phyloP scores from a whole-genome alignment of 2,797 vertebrate species.

The Typhlichthys subterraneus region DNA sequence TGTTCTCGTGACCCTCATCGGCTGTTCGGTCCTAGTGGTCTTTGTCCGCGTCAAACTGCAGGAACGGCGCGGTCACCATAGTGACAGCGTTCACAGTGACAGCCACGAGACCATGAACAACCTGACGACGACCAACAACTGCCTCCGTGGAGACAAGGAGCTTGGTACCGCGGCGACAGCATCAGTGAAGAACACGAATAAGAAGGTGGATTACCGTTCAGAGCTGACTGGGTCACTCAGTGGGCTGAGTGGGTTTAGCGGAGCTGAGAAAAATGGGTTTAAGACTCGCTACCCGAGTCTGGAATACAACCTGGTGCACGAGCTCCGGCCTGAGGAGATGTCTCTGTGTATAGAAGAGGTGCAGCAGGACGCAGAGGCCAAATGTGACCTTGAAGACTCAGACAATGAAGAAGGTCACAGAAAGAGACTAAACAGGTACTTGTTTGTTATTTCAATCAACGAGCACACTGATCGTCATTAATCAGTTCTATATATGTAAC shows the following conservation, averaged over 20 bases:
- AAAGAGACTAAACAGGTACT: constrained; percentile 87
- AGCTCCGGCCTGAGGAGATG: constrained; percentile 85
- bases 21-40: constrained; percentile 87
- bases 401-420: constrained; percentile 83
- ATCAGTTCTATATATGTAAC: too few species aligned
- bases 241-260: constrained; percentile 61
- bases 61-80: constrained; percentile 78
- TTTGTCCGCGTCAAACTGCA: constrained; percentile 88
- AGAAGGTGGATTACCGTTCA: constrained; percentile 92
- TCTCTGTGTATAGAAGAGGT: constrained; percentile 62
- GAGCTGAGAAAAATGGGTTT: constrained; percentile 86
- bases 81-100: constrained; percentile 82
- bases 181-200: constrained; percentile 97
- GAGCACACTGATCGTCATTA: neutral
- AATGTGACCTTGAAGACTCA: constrained; percentile 81
- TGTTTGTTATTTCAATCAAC: constrained; percentile 12
- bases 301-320: constrained; percentile 97
- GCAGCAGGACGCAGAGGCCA: constrained; percentile 73
- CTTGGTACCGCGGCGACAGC: constrained; percentile 86
- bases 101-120: constrained; percentile 97
- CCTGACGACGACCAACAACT: constrained; percentile 86
- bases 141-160: constrained; percentile 92
- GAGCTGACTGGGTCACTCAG: constrained; percentile 76
- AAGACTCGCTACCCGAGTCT: constrained; percentile 88
- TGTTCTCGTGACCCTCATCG: constrained; percentile 90